Evolutionary conservation across 2,113 vertebrate species (phyloP).

Genomic region (Nycticryphes semicollaris): DNA sequence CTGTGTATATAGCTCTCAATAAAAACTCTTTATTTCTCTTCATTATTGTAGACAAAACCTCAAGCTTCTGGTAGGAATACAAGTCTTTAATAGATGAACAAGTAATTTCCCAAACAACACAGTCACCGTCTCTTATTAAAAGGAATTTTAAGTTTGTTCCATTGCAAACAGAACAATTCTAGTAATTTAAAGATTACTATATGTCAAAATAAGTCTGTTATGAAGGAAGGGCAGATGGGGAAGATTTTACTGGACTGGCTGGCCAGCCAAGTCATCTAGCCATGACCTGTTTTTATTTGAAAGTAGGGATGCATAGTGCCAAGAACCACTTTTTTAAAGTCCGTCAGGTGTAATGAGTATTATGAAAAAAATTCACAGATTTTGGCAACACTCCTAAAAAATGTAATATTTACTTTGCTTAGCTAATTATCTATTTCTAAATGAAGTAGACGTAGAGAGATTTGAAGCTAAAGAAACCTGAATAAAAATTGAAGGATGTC

Average conservation of each 20-base stretch:
- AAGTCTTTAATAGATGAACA: neutral
- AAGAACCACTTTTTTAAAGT: neutral
- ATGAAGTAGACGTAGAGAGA: neutral
- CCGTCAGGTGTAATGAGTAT: neutral
- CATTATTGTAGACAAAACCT: neutral
- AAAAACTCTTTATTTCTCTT: neutral
- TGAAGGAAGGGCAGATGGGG: neutral
- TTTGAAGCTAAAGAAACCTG: neutral
- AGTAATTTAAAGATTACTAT: neutral
- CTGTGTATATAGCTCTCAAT: neutral
- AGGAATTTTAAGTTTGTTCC: neutral
- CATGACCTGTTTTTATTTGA: neutral
- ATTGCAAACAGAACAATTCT: neutral
- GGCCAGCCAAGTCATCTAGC: rapidly evolving
- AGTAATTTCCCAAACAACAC: neutral
- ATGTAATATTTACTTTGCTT: neutral
- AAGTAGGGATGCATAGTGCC: neutral
- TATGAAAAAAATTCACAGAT: neutral
- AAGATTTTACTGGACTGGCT: neutral
- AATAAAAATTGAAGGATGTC: neutral
- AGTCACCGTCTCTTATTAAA: neutral
- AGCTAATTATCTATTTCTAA: neutral
- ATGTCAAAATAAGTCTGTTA: neutral
- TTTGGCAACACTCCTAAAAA: neutral
- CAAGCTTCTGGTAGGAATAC: neutral